A percentile compares a stretch with the other conserved stretches of the same genome.
Conservation (phyloP, 2,113 vertebrate species). For the Nibea albiflora region DNA sequence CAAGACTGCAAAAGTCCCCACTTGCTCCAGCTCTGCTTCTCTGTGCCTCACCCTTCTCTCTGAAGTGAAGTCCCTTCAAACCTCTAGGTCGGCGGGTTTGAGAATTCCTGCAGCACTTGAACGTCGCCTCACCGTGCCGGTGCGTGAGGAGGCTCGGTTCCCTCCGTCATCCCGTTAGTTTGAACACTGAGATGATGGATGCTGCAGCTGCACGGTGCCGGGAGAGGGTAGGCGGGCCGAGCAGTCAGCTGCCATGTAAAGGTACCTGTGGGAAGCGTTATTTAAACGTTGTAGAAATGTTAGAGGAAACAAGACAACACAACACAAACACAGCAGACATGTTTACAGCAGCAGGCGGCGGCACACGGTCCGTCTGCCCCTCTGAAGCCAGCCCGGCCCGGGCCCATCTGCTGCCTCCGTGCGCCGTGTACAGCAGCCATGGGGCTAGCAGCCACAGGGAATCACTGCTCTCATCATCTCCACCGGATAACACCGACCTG, state of each 20-base stretch:
- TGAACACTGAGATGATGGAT: background rate
- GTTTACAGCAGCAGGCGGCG: too few species aligned
- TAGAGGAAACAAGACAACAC: background rate
- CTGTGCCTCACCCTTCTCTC: too few species aligned
- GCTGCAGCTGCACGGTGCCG: slow-evolving; percentile 8
- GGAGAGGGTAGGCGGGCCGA: background rate
- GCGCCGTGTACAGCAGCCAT: background rate
- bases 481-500: background rate
- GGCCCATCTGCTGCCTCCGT: background rate
- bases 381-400: background rate
- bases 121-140: slow-evolving; percentile 24
- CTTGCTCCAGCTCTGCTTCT: background rate
- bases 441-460: background rate
- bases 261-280: slow-evolving; percentile 11
- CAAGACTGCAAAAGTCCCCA: background rate
- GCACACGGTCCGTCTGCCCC: too few species aligned
- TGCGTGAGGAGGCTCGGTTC: slow-evolving; percentile 31
- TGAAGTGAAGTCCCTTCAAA: background rate
- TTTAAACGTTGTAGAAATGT: too few species aligned
- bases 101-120: slow-evolving; percentile 26
- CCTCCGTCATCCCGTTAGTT: slow-evolving; percentile 32
- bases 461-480: background rate
- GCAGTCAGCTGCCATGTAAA: background rate
- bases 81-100: accelerated
- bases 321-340: too few species aligned